Evolutionary conservation across 2,113 vertebrate species (phyloP).

Genomic region (Pomatostomus ruficeps): DNA sequence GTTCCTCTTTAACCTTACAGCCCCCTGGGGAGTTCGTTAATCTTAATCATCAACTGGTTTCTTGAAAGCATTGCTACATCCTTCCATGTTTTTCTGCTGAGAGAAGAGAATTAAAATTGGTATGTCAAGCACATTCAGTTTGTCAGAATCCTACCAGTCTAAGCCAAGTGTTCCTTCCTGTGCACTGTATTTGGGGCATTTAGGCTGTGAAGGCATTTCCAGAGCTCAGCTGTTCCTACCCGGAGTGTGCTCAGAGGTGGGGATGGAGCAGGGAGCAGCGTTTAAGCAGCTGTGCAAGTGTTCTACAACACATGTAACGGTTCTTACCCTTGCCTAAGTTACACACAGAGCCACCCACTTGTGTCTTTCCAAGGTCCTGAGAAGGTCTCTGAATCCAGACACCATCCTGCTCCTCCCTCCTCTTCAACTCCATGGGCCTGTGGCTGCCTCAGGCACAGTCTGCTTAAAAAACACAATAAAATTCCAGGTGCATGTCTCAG

Average conservation of each 20-base stretch:
- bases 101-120: not conserved
- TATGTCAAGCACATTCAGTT: not conserved
- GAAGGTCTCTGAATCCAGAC: not conserved
- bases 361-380: not conserved
- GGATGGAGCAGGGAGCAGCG: not conserved
- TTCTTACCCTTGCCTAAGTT: not conserved
- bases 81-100: not conserved
- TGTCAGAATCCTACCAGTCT: not conserved
- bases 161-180: not conserved
- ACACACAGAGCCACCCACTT: no score
- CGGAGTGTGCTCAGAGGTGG: accelerated
- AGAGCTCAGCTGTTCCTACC: accelerated
- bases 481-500: not conserved
- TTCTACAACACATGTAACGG: accelerated
- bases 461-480: not conserved
- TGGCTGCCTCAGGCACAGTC: not conserved
- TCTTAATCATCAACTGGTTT: not conserved
- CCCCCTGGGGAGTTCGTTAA: not conserved
- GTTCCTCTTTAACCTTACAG: not conserved
- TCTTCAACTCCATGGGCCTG: not conserved
- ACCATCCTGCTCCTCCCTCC: not conserved
- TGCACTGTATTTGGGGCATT: not conserved
- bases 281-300: no score
- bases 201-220: not conserved
- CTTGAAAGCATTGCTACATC: not conserved